Base-by-base conservation (phyloP, 2,888 invertebrate genomes). In the Ichneumoninae sp. region DNA sequence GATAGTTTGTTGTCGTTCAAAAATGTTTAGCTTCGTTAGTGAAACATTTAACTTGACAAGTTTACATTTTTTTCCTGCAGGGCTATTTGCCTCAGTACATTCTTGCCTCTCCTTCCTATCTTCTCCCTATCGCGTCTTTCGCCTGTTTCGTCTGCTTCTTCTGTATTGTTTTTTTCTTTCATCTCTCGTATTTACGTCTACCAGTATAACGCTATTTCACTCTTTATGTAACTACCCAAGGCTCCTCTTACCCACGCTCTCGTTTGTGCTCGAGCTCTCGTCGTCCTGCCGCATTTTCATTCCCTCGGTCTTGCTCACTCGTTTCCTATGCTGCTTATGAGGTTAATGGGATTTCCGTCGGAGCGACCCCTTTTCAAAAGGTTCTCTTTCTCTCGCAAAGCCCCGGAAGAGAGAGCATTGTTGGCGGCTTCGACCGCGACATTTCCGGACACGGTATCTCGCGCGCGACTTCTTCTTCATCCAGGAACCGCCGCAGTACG, bases 271-370 rank as follows among this genome's bases (percentile, higher is more conserved):
- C 22, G 26, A 57, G 57, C 70, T 52, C 33, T 70, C 22, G 36
- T 33, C 54, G 6, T 50, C 22, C 50, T 30, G 30, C 33, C 57
- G 22, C 36, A 44, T 66, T 70, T 78, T 60, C 69, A 69, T 57
- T 71, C 57, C 22, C 40, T 71, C 71, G 33, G 33, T 30, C 54
- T 57, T 33, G 19, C 36, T 57, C 66, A 63, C 70, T 22, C 47
- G 71, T 70, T 83, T 74, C 69, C 68, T 83, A 44, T 33, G 40
- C 44, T 77, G 68, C 84, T 77, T 86, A 73, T 85, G 80, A 86
- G 86, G 86, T 89, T 89, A 89, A 89, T 89, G 87, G 88, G 88
- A 88, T 89, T 88, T 88, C 85, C 76, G 68, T 54, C 63, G 80
- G 54, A 75, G n/a, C 22, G 71, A 60, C 83, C 60, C 68, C 33